Evolutionary conservation across 2,888 invertebrate species (phyloP).

Genomic region (Choreutis nemorana): DNA sequence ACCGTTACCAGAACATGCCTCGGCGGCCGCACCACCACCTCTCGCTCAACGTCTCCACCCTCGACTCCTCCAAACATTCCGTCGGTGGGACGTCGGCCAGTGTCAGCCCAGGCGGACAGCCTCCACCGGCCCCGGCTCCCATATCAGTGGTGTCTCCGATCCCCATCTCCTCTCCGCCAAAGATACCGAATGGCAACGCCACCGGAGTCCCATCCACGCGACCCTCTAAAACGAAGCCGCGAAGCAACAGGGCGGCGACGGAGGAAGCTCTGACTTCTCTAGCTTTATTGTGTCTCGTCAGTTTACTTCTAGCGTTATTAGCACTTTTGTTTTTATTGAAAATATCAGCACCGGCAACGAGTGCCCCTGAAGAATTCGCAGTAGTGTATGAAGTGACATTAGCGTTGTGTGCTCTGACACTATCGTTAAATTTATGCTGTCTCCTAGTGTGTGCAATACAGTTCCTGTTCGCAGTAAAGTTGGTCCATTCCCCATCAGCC

Average conservation of each 20-base stretch:
- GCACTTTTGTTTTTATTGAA: slow-evolving; percentile 86
- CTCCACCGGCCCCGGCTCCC: slow-evolving; percentile 21
- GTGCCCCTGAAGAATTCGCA: slow-evolving; percentile 80
- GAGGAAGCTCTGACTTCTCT: slow-evolving; percentile 85
- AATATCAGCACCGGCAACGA: slow-evolving; percentile 75
- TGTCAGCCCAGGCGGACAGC: slow-evolving; percentile 64
- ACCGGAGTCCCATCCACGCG: slow-evolving; percentile 52
- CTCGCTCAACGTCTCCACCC: slow-evolving; percentile 72
- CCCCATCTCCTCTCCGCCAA: slow-evolving; percentile 45
- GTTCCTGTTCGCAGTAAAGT: slow-evolving; percentile 91
- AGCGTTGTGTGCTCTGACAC: slow-evolving; percentile 86
- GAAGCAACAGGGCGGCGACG: slow-evolving; percentile 44
- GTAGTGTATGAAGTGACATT: slow-evolving; percentile 92
- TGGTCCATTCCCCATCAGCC: slow-evolving; percentile 85
- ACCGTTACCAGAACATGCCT: slow-evolving; percentile 64
- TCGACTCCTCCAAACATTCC: slow-evolving; percentile 73
- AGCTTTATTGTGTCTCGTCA: slow-evolving; percentile 85
- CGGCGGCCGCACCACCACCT: slow-evolving; percentile 69
- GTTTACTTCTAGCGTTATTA: slow-evolving; percentile 81
- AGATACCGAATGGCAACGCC: slow-evolving; percentile 63
- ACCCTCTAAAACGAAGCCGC: slow-evolving; percentile 32
- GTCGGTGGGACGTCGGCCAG: slow-evolving; percentile 65
- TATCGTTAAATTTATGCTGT: slow-evolving; percentile 90
- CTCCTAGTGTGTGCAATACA: slow-evolving; percentile 93
- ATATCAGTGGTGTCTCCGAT: slow-evolving; percentile 33